phyloP scores from a whole-genome alignment of 2,113 vertebrate genomes.

The Myotis brandtii region DNA sequence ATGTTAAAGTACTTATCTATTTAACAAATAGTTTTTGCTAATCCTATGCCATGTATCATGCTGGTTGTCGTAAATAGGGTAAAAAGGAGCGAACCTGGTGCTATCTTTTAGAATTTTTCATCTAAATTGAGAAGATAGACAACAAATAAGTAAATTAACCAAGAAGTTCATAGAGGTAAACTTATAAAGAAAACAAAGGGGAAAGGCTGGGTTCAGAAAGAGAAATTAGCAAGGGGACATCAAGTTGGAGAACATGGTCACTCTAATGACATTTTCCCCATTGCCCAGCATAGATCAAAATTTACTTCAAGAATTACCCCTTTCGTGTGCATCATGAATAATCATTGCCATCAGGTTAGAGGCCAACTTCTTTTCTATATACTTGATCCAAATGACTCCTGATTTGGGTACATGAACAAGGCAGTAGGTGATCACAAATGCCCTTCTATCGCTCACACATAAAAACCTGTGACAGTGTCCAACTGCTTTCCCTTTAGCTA shows the following conservation, averaged over 20 bases:
- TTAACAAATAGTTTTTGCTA: not conserved
- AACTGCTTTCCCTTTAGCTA: conserved; percentile 61
- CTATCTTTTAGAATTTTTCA: not conserved
- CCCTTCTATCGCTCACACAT: conserved; percentile 68
- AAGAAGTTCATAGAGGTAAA: not conserved
- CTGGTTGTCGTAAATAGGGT: not conserved
- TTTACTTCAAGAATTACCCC: conserved; percentile 77
- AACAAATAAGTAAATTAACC: not conserved
- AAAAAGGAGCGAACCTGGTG: not conserved
- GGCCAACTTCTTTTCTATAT: conserved; percentile 76
- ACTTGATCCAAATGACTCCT: conserved; percentile 80
- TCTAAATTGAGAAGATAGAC: not conserved
- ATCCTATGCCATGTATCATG: not conserved
- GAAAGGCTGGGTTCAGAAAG: fast-evolving
- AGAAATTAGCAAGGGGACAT: not conserved
- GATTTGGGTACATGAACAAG: conserved; percentile 78
- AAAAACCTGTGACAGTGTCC: conserved; percentile 39
- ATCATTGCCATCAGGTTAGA: conserved; percentile 81
- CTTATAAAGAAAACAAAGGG: not conserved
- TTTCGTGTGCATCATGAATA: conserved; percentile 77
- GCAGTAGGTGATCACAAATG: conserved; percentile 75
- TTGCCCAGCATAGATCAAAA: conserved; percentile 35
- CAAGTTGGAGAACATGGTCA: not conserved
- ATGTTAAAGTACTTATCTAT: not conserved
- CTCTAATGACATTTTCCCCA: not conserved